Evolutionary conservation across 2,113 vertebrate genomes (phyloP), one percentile per base, ranked within the genome.

Genomic region (Dendrocopos noguchii): DNA sequence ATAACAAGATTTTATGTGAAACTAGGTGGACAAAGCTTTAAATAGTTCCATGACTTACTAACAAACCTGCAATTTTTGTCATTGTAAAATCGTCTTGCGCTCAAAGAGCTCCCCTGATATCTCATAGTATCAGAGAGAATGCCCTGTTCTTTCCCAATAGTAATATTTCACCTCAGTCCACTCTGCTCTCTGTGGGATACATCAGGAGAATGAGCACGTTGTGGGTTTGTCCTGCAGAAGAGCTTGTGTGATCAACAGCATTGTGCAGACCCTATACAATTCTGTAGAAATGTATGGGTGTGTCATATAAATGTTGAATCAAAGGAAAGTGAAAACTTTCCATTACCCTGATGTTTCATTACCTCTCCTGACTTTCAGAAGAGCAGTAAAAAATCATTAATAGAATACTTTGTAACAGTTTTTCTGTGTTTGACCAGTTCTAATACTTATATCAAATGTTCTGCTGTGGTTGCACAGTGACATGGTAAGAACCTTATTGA

Each of bases 401-500:
- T 31, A 25, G 66, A 65, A 27, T 29, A 42, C 18, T 71, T 50
- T 7, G 9, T 67, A 55, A 52, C 1, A 44, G n/a, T 31, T 82
- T 36, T 31, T 71, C 36, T 34, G 53, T 56, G 7, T 88, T 63
- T 50, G 59, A 68, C 17, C 29, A 36, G 0, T 36, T 71, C 47
- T 44, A 22, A 65, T 59, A 11, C 6, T 85, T 61, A 53, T 21
- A 36, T 64, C 25, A 80, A 60, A 10, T 46, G 19, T 65, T 81
- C 17, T 29, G 59, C 15, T 14, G 6, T 29, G 24, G 18, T 9
- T 36, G 36, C 36, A 36, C 36, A 64, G 11, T 27, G 19, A 29
- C 4, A n/a, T 13, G 22, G n/a, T 15, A 34, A 52, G 42, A 72
- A 53, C 12, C 17, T 75, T 0, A 0, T 1, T 34, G 34, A 12